Base-by-base conservation (phyloP, 2,113 vertebrate species). In the Ceuthmochares aereus region DNA sequence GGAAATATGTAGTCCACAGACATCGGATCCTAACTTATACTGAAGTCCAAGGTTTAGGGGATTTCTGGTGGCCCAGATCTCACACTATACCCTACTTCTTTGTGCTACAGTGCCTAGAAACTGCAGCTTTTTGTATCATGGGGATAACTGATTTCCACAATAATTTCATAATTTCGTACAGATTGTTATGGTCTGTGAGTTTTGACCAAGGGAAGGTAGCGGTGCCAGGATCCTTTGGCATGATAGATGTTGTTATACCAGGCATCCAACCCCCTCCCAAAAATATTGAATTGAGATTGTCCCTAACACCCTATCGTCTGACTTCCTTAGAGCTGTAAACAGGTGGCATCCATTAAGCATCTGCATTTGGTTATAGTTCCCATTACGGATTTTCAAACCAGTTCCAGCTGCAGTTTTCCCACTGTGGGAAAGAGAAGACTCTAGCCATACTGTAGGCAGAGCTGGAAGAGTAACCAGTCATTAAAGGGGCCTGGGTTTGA, bases 181-280 rank as follows among this genome's bases (percentile, higher is more conserved):
- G 63, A 88, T 77, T 83, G n/a, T 80, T 84, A 62, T 5, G 14
- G 47, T 83, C 67, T 8, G 9, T 47, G 55, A 51, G 9, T 91
- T 93, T 96, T 94, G 82, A 93, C 93, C 55, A 87, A 91, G 26
- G 32, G 64, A 77, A 66, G 51, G 54, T 12, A 77, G 32, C 7
- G 15, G 6, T 95, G 79, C 78, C 78, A 80, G 34, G n/a, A 77
- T 87, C 36, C 14, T 21, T 85, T 87, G 91, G 49, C 72, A 42
- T 49, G 47, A 49, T 49, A 29, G 12, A 37, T 37, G 32, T 30
- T 78, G 1, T 42, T 87, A 14, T 45, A 64, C 34, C 34, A 72
- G 36, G 36, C 32, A 58, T 87, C 42, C 63, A 93, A 40, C 40
- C 40, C 40, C 40, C 40, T 5, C 30, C 19, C 1, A 1, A 85